Base-by-base conservation (phyloP, 2,888 invertebrate species). In the Pinctada fucata region DNA sequence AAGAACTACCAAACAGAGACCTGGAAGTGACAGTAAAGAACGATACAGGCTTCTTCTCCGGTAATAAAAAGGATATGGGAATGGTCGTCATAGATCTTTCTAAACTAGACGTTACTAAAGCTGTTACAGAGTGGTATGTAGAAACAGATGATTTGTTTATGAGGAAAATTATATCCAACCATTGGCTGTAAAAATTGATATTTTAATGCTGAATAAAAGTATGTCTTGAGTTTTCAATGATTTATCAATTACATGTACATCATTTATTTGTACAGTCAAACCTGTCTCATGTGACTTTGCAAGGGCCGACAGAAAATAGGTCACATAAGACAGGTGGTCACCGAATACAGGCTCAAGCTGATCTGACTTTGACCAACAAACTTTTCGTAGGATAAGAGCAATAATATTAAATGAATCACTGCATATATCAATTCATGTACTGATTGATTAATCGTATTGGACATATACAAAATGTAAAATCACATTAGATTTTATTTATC, bases 1-100 rank as follows among this genome's bases (percentile, higher is more conserved):
- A 95, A 2, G 97, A 97, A 91, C 93, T 97, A 75, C 94, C 95
- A 88, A 95, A 95, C 69, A 94, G 96, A 16, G 95, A 95, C 78
- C 93, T 98, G 79, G 97, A 97, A 93, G 95, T 98, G 51, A 96
- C 96, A 0, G 96, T 97, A 49, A 96, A 90, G 85, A 91, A 91
- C 81, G 87, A 90, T 63, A 87, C 85, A n/a, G 86, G 88, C 3
- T 79, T 91, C 80, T 91, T 97, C 88, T 96, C 97, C 16, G 97
- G 97, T 91, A 97, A 97, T 90, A 96, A 96, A 79, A 95, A 85
- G 31, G 80, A 88, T 64, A 87, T 92, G 82, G 94, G 94, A 73
- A 93, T 95, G 94, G 94, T 95, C 2, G 93, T 95, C 72, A 93
- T 96, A 64, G 94, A 95, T 89, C 93, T 96, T 76, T 94, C 94